Conservation (phyloP, 1,140 invertebrate species). For the Centruroides sculpturatus region DNA sequence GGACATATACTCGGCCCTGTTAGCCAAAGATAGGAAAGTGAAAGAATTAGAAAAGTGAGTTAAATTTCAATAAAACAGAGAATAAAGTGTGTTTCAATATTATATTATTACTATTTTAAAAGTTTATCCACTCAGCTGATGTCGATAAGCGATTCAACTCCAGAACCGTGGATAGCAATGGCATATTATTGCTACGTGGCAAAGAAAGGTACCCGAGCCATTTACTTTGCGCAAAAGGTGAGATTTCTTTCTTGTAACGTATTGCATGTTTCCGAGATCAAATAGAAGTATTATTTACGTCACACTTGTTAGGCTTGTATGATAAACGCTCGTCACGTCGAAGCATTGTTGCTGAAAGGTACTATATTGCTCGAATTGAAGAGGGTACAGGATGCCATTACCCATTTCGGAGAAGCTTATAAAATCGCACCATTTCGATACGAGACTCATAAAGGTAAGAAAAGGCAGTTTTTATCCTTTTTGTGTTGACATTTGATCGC, state of each 20-base stretch:
- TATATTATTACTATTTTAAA: neutral
- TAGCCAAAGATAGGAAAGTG: conserved; percentile 31
- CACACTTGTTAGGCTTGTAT: conserved; percentile 30
- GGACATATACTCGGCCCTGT: conserved; percentile 36
- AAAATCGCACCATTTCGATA: conserved; percentile 40
- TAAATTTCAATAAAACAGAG: neutral
- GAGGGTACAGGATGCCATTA: conserved; percentile 50
- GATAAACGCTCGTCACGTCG: conserved; percentile 36
- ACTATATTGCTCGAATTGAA: conserved; percentile 52
- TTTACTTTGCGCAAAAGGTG: conserved; percentile 34
- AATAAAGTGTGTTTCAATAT: neutral
- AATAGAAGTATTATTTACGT: neutral
- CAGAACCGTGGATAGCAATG: conserved; percentile 32
- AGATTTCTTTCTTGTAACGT: neutral
- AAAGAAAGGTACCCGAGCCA: conserved; percentile 24
- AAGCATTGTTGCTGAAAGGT: conserved; percentile 53
- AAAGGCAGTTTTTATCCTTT: neutral
- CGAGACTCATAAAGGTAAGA: conserved; percentile 45
- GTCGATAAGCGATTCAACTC: conserved; percentile 17
- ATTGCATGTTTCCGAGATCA: neutral
- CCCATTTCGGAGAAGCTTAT: conserved; percentile 55
- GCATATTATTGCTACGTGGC: conserved; percentile 26
- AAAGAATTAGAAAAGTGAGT: conserved; percentile 34
- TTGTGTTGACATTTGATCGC: too few relatives aligned
- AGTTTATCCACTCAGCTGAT: conserved; percentile 10